Percentiles rank a stretch among this genome's conserved stretches.
These are phyloP conservation scores for Talpa occidentalis DNA, from an alignment of 2,113 vertebrate genomes.

Conservation along the genomic window DNA sequence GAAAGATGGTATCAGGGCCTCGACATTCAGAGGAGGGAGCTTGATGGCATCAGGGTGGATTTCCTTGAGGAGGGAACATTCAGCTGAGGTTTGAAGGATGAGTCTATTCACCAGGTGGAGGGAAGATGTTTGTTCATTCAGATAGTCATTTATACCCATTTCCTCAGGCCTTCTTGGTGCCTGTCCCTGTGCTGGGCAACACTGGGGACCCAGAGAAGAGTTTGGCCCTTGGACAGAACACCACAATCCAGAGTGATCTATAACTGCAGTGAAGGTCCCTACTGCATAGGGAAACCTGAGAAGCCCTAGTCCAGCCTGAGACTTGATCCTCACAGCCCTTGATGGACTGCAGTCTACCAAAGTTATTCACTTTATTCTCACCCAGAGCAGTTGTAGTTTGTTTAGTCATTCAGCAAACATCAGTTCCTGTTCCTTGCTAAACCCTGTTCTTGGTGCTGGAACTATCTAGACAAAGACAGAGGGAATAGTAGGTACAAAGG, in stretches of 20 bases:
- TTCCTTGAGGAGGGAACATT: not conserved
- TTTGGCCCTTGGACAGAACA: too few species aligned
- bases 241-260: not conserved
- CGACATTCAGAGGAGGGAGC: not conserved
- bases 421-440: not conserved
- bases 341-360: accelerated
- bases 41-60: not conserved
- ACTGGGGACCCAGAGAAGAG: not conserved
- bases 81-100: not conserved
- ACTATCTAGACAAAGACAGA: not conserved
- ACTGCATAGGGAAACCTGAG: not conserved
- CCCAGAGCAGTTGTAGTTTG: not conserved
- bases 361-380: not conserved
- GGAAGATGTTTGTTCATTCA: not conserved
- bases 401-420: not conserved
- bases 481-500: not conserved
- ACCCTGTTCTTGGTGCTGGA: not conserved
- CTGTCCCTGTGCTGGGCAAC: not conserved
- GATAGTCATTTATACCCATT: not conserved
- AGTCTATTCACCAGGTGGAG: not conserved
- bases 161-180: not conserved
- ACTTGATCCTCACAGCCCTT: not conserved
- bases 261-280: not conserved
- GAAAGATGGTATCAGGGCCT: not conserved
- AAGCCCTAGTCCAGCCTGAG: not conserved